Evolutionary conservation across 2,888 invertebrate species (phyloP), one percentile per base, ranked within the genome.

Genomic region (Cataglyphis livida): DNA sequence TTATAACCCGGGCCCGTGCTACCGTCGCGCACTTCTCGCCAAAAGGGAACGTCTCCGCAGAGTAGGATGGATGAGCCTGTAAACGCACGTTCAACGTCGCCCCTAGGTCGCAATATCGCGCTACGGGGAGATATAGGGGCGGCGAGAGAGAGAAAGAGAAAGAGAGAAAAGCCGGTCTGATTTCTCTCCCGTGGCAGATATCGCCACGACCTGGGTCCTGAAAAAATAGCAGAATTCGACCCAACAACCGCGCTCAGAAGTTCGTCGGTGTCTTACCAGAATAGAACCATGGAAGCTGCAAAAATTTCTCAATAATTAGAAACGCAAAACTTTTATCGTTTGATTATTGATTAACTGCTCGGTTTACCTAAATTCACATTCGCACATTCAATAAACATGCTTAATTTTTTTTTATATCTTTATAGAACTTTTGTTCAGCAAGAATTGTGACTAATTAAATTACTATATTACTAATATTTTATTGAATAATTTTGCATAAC

Each of bases 61-160:
- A 86, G 82, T 82, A 88, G 88, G 87, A 90, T 89, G 84, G 87
- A 90, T 86, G 90, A 87, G 89, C 84, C 86, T 83, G 89, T 87
- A 85, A 90, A 90, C 82, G 87, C 82, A 82, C 83, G 71, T 25
- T 88, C 84, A 81, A 82, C 82, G 82, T 82, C 85, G 84, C 82
- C 88, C 84, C 83, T 64, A 74, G 21, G 74, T 83, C 87, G 87
- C 87, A 88, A 89, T 90, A 90, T 88, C 87, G 85, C 81, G 89
- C 85, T 61, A 85, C 84, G 48, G 83, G 83, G 84, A 84, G 68
- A 86, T 84, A 76, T 84, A 68, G 66, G 74, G 66, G 76, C 35
- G 57, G n/a, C 51, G n/a, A 64, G 74, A 82, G 74, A 82, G n/a
- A 51, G 7, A 51, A n/a, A 51, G n/a, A 51, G 18, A 51, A n/a